phyloP scores from a whole-genome alignment of 2,888 invertebrate species.

The Asteroscopus sphinx region DNA sequence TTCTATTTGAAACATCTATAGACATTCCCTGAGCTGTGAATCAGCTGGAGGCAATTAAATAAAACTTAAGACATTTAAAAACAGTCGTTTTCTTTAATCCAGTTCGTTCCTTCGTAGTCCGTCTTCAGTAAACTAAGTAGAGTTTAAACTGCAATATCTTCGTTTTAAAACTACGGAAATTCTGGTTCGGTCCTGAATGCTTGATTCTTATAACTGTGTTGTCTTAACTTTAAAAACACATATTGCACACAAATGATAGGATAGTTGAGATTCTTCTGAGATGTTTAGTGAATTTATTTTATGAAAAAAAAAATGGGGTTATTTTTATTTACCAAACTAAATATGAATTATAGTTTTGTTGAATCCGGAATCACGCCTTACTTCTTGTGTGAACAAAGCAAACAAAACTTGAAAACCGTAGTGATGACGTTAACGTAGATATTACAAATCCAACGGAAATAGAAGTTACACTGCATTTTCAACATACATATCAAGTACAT shows the following conservation, averaged over 20 bases:
- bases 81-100: constrained; percentile 40
- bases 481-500: constrained; percentile 17
- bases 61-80: constrained; percentile 24
- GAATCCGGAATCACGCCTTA: too few relatives aligned
- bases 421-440: not conserved
- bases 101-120: constrained; percentile 23
- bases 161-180: constrained; percentile 31
- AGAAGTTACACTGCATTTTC: not conserved
- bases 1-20: constrained; percentile 39
- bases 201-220: constrained; percentile 25
- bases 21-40: constrained; percentile 13
- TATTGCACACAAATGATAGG: too few relatives aligned
- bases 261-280: too few relatives aligned
- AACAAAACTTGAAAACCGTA: constrained; percentile 3
- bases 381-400: not conserved
- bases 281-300: too few relatives aligned
- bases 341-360: too few relatives aligned
- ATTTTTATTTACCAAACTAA: too few relatives aligned
- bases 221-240: too few relatives aligned
- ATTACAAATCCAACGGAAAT: constrained; percentile 10
- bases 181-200: constrained; percentile 24
- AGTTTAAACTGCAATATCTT: constrained; percentile 41
- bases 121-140: constrained; percentile 23
- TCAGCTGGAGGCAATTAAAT: constrained; percentile 40
- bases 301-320: too few relatives aligned